Percentiles rank a stretch among this genome's conserved stretches.
phyloP scores from a whole-genome alignment of 53 echinoderm and acorn worm species.

The Mesocentrotus franciscanus region DNA sequence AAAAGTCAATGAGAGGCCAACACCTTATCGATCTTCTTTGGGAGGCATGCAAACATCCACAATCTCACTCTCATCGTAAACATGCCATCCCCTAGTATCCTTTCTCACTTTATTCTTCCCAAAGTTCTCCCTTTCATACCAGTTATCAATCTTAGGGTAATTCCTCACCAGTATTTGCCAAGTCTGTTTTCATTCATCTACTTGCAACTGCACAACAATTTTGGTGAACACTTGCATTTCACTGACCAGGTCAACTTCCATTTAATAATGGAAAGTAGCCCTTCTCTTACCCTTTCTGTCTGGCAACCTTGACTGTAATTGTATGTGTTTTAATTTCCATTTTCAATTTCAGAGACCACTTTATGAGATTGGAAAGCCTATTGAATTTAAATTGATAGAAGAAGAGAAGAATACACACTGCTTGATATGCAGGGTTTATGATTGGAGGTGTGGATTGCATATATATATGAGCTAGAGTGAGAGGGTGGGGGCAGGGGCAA shows the following conservation, averaged over 20 bases:
- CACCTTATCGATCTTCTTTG: background rate
- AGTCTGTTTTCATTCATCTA: too few species aligned
- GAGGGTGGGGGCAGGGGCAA: too few species aligned
- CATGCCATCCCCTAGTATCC: too few species aligned
- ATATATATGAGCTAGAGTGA: background rate
- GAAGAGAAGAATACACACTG: background rate
- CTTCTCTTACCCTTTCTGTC: background rate
- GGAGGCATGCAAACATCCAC: background rate
- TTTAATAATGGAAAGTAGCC: background rate
- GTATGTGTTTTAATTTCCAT: conserved; percentile 41
- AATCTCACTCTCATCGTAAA: background rate
- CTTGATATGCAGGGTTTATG: background rate
- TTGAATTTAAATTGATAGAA: background rate
- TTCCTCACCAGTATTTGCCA: too few species aligned
- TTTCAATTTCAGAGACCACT: conserved; percentile 15
- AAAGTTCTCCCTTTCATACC: too few species aligned
- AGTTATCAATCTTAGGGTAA: too few species aligned
- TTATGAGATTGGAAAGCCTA: background rate
- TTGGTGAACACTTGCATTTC: background rate
- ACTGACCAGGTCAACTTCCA: background rate
- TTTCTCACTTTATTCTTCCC: too few species aligned
- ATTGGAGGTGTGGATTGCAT: background rate
- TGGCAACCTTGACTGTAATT: conserved; percentile 14
- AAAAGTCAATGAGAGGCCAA: conserved; percentile 11
- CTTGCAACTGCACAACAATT: background rate